Evolutionary conservation across 1,140 invertebrate species (phyloP), one percentile per base, ranked within the genome.

Genomic region (Hylaeus anthracinus): DNA sequence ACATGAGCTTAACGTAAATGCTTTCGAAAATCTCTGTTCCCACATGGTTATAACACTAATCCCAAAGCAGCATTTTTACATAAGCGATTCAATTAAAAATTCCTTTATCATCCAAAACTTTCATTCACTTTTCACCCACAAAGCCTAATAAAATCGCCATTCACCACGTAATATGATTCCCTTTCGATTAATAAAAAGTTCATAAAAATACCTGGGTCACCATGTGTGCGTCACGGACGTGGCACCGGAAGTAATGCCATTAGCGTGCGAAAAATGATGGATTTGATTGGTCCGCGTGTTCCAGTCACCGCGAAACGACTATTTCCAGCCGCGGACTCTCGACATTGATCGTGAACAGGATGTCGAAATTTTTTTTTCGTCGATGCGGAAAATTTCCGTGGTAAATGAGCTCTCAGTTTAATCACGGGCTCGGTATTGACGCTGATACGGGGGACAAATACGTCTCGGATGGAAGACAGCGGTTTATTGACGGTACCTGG

Each of bases 241-340:
- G 51, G 53, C 80, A 48, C 26, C 12, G 12, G 39, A 71, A 72
- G 41, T 83, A 76, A 80, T 43, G 39, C 51, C 12, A 56, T 81
- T 81, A 76, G 70, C 55, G 51, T 48, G 43, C 58, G 51, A 56
- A 70, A 81, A 76, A 70, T 66, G 56, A 76, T 63, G 43, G 73
- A 26, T 39, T 66, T 48, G 37, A 48, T 48, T 5, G 45, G 45
- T 48, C 2, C 5, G 45, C 41, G 43, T 8, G 15, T 41, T 48
- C 41, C 1, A 8, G 43, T 15, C 14, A 5, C 64, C 43, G 60
- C 60, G 41, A 14, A 3, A 9, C 41, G 39, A 2, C 41, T 48
- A 43, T 48, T 65, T 26, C 45, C n/a, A n/a, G 2, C 45, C 15
- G 26, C 41, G 10, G 45, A 66, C 3, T 45, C 12, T 6, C 15